A percentile compares a stretch with the other conserved stretches of the same genome.
Conservation (phyloP, 2,888 invertebrate genomes). For the Troilus luridus region DNA sequence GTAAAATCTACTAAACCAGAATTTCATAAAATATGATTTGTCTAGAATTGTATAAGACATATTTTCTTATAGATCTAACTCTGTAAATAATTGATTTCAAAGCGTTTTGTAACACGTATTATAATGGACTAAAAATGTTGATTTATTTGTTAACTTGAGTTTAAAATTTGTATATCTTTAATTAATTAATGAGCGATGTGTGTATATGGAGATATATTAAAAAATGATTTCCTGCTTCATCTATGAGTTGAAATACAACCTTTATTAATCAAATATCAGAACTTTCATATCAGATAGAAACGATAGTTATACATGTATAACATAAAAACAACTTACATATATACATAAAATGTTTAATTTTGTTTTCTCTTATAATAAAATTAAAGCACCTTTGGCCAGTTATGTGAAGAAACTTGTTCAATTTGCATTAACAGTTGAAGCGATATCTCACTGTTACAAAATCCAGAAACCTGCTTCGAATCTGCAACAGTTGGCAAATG, state of each 20-base stretch:
- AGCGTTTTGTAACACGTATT: background rate
- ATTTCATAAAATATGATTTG: too few relatives aligned
- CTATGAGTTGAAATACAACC: too few relatives aligned
- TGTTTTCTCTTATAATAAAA: background rate
- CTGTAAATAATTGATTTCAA: too few relatives aligned
- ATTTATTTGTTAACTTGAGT: background rate
- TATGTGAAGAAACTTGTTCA: background rate
- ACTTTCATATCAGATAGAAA: too few relatives aligned
- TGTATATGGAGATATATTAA: background rate
- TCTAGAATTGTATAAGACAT: too few relatives aligned
- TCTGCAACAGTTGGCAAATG: background rate
- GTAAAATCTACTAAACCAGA: too few relatives aligned
- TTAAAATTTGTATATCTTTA: background rate
- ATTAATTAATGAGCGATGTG: background rate
- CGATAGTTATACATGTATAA: too few relatives aligned
- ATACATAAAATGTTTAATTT: too few relatives aligned
- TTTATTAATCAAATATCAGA: too few relatives aligned
- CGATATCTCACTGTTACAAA: background rate
- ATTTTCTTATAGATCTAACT: too few relatives aligned
- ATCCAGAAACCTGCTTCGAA: background rate
- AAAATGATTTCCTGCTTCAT: background rate
- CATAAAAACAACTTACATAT: too few relatives aligned
- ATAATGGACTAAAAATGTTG: background rate
- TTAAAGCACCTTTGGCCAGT: background rate
- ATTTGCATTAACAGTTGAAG: background rate